A percentile compares a stretch with the other conserved stretches of the same genome.
Conservation (phyloP, 2,113 vertebrate genomes). For the Cinclus cinclus region DNA sequence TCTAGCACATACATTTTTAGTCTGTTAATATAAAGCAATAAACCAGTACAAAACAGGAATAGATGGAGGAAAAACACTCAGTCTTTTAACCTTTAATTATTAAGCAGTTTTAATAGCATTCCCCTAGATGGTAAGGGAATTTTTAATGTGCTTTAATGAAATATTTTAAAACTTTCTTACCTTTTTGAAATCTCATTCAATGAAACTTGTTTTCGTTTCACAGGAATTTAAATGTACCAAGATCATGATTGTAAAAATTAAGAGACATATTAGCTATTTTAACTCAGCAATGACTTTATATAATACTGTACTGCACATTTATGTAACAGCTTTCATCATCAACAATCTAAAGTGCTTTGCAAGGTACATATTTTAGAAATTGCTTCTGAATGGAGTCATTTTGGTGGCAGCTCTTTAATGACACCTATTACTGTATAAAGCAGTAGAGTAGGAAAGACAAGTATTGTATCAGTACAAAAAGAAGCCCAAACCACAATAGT, state of each 20-base stretch:
- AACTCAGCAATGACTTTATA: conserved; percentile 3
- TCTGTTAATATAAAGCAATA: conserved; percentile 14
- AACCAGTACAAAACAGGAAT: neutral
- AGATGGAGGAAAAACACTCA: neutral
- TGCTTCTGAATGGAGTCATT: conserved; percentile 19
- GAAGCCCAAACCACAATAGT: neutral
- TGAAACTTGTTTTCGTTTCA: conserved; percentile 24
- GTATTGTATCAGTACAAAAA: neutral
- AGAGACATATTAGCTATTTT: conserved; percentile 3
- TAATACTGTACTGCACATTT: conserved; percentile 30
- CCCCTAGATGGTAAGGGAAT: neutral
- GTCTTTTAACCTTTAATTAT: neutral
- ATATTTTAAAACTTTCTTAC: conserved; percentile 33
- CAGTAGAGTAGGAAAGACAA: neutral
- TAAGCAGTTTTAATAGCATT: conserved; percentile 23
- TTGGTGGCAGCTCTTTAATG: conserved; percentile 6
- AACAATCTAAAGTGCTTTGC: conserved; percentile 16
- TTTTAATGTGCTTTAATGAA: conserved; percentile 43
- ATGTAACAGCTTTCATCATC: conserved; percentile 3
- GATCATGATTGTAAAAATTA: conserved; percentile 5
- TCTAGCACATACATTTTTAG: neutral
- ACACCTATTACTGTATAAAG: neutral
- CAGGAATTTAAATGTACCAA: conserved; percentile 12
- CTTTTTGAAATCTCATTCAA: conserved; percentile 32
- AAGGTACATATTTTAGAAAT: conserved; percentile 27